A percentile compares a stretch with the other conserved stretches of the same genome.
These are phyloP conservation scores for Cryptomyrus ogoouensis DNA, from an alignment of 2,113 vertebrate species.

Conservation along the genomic window DNA sequence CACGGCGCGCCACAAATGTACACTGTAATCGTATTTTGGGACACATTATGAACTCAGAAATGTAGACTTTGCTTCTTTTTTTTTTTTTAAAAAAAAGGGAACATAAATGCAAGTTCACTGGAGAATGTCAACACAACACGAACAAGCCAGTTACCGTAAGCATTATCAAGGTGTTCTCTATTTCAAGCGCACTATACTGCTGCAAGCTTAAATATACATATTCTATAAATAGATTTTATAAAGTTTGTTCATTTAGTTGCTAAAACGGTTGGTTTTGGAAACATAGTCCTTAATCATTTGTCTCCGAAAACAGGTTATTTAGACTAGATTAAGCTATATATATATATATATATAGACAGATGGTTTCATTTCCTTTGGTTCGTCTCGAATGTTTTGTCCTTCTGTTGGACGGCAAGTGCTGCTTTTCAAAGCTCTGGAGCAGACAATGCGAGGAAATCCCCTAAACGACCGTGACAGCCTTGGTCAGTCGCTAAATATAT, in stretches of 20 bases:
- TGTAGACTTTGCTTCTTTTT: background rate
- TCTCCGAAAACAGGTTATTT: background rate
- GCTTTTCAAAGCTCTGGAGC: conserved; percentile 67
- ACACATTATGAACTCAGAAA: conserved; percentile 51
- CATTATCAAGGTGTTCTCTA: background rate
- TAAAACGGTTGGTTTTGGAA: background rate
- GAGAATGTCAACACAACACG: background rate
- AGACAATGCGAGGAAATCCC: conserved; percentile 62
- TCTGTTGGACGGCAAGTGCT: conserved; percentile 61
- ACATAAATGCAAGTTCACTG: background rate
- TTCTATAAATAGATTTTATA: background rate
- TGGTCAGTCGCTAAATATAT: conserved; percentile 68
- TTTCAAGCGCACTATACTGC: background rate
- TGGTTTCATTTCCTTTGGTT: conserved; percentile 61
- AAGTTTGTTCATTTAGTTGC: background rate
- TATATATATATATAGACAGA: conserved; percentile 48
- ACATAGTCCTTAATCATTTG: background rate
- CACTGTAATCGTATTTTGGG: conserved; percentile 52
- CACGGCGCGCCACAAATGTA: conserved; percentile 51
- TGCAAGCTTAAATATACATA: background rate
- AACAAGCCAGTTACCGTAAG: background rate
- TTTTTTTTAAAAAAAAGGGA: background rate
- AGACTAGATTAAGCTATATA: background rate
- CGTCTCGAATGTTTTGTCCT: conserved; percentile 70
- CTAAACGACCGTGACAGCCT: conserved; percentile 69